Evolutionary conservation across 2,797 vertebrate species (phyloP).

Genomic region (Choloepus didactylus): DNA sequence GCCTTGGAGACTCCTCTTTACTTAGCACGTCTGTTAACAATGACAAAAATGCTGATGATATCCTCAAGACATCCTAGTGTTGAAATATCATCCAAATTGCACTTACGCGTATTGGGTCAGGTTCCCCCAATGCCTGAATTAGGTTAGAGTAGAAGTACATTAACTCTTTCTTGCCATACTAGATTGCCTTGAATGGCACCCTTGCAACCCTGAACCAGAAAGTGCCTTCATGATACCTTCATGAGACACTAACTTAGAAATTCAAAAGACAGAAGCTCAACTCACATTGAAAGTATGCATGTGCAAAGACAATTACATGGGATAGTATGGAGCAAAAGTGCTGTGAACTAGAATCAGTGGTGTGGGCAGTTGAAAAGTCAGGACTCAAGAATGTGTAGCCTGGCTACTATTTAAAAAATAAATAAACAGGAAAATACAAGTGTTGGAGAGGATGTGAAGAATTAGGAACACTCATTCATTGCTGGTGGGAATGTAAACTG

Average conservation of each 20-base stretch:
- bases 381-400: too few species aligned
- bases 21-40: slow-evolving; percentile 23
- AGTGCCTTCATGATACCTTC: not conserved
- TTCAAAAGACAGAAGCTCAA: not conserved
- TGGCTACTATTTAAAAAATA: too few species aligned
- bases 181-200: not conserved
- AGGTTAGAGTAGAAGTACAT: not conserved
- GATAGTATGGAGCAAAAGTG: not conserved
- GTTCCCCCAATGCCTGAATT: not conserved
- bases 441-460: too few species aligned
- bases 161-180: not conserved
- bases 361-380: not conserved
- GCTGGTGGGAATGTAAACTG: too few species aligned
- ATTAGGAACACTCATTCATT: too few species aligned
- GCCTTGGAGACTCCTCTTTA: not conserved
- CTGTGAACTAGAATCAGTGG: not conserved
- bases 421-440: too few species aligned
- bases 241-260: not conserved
- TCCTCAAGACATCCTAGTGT: not conserved
- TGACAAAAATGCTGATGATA: not conserved
- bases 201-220: not conserved
- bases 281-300: not conserved
- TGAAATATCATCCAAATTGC: slow-evolving; percentile 21
- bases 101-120: not conserved
- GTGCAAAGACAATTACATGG: not conserved